Percentiles rank a stretch among this genome's conserved stretches.
These are phyloP conservation scores for Galeopterus variegatus DNA, from an alignment of 2,113 vertebrate genomes.

Conservation along the genomic window DNA sequence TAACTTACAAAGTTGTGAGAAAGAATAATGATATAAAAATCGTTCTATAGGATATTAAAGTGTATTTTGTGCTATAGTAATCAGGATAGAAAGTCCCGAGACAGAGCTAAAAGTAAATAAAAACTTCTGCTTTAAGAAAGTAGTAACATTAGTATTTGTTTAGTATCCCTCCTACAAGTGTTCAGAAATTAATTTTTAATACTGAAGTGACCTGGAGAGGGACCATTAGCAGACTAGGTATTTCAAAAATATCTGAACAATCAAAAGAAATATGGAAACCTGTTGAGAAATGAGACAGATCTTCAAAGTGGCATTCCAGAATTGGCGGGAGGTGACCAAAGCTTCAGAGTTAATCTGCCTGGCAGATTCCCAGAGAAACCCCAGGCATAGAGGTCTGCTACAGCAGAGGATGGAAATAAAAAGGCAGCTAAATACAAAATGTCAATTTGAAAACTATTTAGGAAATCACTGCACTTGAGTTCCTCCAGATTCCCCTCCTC, in stretches of 20 bases:
- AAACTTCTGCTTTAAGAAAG: neutral
- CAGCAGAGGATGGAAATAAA: neutral
- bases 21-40: slow-evolving; percentile 14
- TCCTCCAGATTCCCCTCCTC: neutral
- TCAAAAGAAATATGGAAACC: neutral
- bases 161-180: neutral
- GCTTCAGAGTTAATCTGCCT: neutral
- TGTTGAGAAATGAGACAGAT: slow-evolving; percentile 7
- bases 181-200: slow-evolving; percentile 35
- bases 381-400: neutral
- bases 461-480: neutral
- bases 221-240: neutral
- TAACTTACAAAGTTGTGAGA: neutral
- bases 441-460: slow-evolving; percentile 7
- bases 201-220: neutral
- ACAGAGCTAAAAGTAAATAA: neutral
- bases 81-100: neutral
- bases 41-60: neutral
- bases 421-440: neutral
- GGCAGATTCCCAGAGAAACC: neutral
- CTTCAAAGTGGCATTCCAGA: neutral
- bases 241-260: slow-evolving; percentile 7
- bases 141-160: neutral
- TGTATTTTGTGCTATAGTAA: neutral
- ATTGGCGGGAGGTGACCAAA: neutral